Base-by-base conservation (phyloP, 2,888 invertebrate genomes). In the Dynastes grantii region DNA sequence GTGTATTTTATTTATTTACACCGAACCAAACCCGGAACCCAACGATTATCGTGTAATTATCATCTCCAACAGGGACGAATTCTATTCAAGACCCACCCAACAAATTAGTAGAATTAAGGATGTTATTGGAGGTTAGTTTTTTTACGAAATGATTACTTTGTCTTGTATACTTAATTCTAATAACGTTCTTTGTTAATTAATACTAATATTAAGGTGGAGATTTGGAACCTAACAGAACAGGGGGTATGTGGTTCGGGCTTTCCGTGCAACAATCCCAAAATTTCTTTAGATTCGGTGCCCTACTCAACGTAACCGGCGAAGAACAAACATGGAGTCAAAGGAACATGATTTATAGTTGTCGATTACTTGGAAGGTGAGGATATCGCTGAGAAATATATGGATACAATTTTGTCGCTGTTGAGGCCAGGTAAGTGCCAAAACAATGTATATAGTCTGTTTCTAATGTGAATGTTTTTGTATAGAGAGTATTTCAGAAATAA, bases 161-260 rank as follows among this genome's bases (percentile, higher is more conserved):
- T 22, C 22, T 22, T 22, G 4, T 32, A 4, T 32, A 32, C 2
- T 32, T 32, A 32, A 32, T 32, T 4, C 2, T 4, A 32, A 32
- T 32, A 40, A 61, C 1, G 16, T 63, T 64, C 0, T 37, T 76
- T 45, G 32, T 58, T 16, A 16, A 55, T 16, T 55, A n/a, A 55
- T 4, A 6, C 61, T 68, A 78, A 67, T 63, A 65, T 45, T 53
- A 58, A 96, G 96, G 96, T 65, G 90, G 92, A 79, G 97, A 97
- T 87, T 89, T 94, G 88, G 92, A 94, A 86, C 90, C 92, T 2
- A 94, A 94, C 0, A 91, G 92, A 84, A 94, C 94, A 88, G 94
- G 94, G 71, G 96, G 97, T 0, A 95, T 96, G 40, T 97, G 97
- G 97, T 86, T 97, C 8, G 96, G 94, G 0, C 85, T 95, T 53